Conservation (phyloP, 30 jellyfish, hydroid and myxozoan genomes). For the Sanderia malayensis region DNA sequence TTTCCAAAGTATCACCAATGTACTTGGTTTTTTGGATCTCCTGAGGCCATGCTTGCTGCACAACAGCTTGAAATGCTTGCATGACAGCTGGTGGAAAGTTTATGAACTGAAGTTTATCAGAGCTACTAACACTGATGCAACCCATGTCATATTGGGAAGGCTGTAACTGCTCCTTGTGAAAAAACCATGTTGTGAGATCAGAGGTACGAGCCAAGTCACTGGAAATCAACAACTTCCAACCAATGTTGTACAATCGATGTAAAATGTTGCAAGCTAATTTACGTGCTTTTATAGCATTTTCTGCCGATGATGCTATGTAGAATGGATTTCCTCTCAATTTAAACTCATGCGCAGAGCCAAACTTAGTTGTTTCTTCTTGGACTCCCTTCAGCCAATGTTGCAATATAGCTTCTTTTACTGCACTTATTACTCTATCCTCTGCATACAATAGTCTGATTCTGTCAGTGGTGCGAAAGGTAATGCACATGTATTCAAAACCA, state of each 20-base stretch:
- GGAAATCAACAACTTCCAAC: conserved; percentile 45
- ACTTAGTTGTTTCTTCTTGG: conserved; percentile 31
- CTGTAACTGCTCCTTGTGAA: conserved; percentile 45
- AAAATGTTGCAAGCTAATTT: conserved; percentile 37
- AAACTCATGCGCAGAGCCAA: conserved; percentile 46
- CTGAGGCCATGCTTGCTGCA: conserved; percentile 54
- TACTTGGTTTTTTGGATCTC: conserved; percentile 30
- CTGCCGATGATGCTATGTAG: conserved; percentile 9
- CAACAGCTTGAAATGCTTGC: conserved; percentile 17
- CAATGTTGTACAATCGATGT: conserved; percentile 43
- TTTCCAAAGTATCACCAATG: conserved; percentile 41
- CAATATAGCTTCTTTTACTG: conserved; percentile 23
- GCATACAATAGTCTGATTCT: conserved; percentile 47
- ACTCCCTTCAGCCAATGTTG: conserved; percentile 49
- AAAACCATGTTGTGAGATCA: conserved; percentile 57
- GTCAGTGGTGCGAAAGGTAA: conserved; percentile 34
- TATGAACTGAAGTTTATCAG: conserved; percentile 43
- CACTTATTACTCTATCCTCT: conserved; percentile 35
- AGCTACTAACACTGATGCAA: conserved; percentile 50
- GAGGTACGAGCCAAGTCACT: conserved; percentile 60
- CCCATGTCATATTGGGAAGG: conserved; percentile 46
- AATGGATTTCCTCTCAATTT: conserved; percentile 50
- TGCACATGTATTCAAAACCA: conserved; percentile 62
- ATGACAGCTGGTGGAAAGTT: conserved; percentile 38
- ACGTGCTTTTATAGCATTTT: conserved; percentile 24